These are phyloP conservation scores for Zygothrica quintamaculata DNA, from an alignment of 2,888 invertebrate genomes.

Conservation along the genomic window DNA sequence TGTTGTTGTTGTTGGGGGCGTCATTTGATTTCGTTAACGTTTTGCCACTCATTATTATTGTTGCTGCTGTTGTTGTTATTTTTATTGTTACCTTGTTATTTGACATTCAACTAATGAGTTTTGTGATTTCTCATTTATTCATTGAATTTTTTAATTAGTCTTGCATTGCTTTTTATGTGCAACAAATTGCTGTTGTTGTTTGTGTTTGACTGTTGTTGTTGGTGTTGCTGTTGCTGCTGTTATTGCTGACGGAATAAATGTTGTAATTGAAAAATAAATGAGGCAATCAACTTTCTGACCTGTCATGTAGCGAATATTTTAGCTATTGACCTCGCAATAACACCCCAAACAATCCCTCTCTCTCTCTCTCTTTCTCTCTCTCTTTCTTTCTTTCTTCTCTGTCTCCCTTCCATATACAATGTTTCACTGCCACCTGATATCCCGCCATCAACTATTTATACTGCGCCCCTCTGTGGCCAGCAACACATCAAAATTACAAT, in stretches of 20 bases:
- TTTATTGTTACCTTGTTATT: slow-evolving; percentile 58
- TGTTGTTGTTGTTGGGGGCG: slow-evolving; percentile 44
- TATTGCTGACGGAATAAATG: slow-evolving; percentile 67
- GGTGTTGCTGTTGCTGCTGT: slow-evolving; percentile 23
- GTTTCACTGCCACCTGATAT: neutral
- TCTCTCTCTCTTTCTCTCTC: neutral
- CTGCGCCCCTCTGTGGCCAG: slow-evolving; percentile 25
- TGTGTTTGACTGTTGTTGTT: slow-evolving; percentile 20
- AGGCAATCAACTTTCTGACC: slow-evolving; percentile 78
- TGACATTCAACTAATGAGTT: slow-evolving; percentile 72
- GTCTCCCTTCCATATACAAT: too few relatives aligned
- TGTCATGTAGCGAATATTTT: slow-evolving; percentile 79
- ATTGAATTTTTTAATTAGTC: slow-evolving; percentile 79
- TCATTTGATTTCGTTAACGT: slow-evolving; percentile 52
- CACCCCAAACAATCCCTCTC: slow-evolving; percentile 17
- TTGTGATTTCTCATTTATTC: slow-evolving; percentile 78
- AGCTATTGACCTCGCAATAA: slow-evolving; percentile 72
- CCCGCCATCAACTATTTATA: neutral
- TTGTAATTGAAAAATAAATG: slow-evolving; percentile 80
- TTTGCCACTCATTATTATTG: slow-evolving; percentile 39
- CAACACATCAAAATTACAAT: slow-evolving; percentile 69
- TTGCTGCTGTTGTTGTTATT: slow-evolving; percentile 31
- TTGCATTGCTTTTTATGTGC: slow-evolving; percentile 61
- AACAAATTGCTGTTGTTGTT: slow-evolving; percentile 31
- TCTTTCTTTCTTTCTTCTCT: neutral